phyloP scores from a whole-genome alignment of 2,797 vertebrate genomes.

The Craterocephalus amniculus region DNA sequence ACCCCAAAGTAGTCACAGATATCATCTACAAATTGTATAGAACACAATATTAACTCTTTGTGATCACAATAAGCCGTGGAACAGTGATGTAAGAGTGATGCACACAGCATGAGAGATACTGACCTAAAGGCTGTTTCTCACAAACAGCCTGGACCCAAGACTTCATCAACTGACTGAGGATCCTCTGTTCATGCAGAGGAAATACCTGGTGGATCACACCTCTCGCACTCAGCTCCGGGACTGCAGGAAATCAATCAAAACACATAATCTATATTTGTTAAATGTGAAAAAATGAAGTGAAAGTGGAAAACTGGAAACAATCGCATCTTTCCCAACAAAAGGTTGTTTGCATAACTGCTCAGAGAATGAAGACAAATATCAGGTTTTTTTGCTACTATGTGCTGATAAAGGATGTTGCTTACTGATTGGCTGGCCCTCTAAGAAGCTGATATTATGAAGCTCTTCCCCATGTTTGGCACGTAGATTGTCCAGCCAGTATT shows the following conservation, averaged over 20 bases:
- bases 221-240: conserved; percentile 91
- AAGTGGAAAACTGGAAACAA: neutral
- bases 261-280: neutral
- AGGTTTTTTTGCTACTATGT: neutral
- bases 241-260: conserved; percentile 69
- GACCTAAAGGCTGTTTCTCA: conserved; percentile 94
- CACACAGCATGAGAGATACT: conserved; percentile 28
- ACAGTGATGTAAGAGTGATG: neutral
- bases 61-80: too few relatives aligned
- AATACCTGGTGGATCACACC: conserved; percentile 96
- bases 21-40: conserved; percentile 83
- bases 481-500: conserved; percentile 96
- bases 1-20: conserved; percentile 99
- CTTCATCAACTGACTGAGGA: conserved; percentile 95
- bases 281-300: neutral
- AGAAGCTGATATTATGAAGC: conserved; percentile 95
- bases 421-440: conserved; percentile 97
- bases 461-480: conserved; percentile 93
- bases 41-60: neutral
- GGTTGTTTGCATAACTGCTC: conserved; percentile 14
- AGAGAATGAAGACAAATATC: conserved; percentile 22
- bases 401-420: conserved; percentile 63
- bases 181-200: conserved; percentile 94
- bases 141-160: conserved; percentile 98
- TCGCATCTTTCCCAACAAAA: neutral